A percentile compares a stretch with the other conserved stretches of the same genome.
These are phyloP conservation scores for Eristalis arbustorum DNA, from an alignment of 2,888 invertebrate genomes.

Conservation along the genomic window DNA sequence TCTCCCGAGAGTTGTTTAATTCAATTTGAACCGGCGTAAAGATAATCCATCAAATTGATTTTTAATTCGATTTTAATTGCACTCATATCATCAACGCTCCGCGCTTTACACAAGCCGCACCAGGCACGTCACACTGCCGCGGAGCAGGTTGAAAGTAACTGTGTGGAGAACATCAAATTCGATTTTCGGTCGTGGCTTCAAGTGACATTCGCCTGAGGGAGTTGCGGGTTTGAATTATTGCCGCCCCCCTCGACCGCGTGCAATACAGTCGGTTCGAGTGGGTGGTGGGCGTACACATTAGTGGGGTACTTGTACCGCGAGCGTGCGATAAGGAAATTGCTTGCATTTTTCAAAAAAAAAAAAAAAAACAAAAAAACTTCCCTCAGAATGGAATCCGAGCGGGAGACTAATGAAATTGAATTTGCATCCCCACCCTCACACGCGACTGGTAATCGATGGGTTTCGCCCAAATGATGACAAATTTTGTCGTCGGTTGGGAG, in stretches of 20 bases:
- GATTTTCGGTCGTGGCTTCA: not conserved
- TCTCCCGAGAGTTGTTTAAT: constrained; percentile 4
- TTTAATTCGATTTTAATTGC: constrained; percentile 51
- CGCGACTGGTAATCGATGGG: not conserved
- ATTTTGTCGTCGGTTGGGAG: not conserved
- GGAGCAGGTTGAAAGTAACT: not conserved
- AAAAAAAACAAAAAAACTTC: too few relatives aligned
- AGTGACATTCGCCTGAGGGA: not conserved
- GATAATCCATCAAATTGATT: constrained; percentile 38
- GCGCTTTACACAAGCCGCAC: not conserved
- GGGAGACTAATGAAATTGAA: constrained; percentile 7
- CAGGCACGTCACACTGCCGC: not conserved
- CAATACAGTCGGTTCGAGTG: not conserved
- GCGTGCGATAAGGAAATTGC: constrained; percentile 21
- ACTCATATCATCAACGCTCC: not conserved
- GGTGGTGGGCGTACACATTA: not conserved
- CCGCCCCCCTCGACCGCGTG: not conserved
- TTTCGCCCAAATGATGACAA: not conserved
- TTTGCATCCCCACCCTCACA: not conserved
- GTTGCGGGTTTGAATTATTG: not conserved
- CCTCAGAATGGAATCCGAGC: not conserved
- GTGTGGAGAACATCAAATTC: not conserved
- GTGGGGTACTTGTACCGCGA: not conserved
- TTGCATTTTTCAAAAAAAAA: constrained; percentile 21
- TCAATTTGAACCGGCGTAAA: constrained; percentile 11